These are phyloP conservation scores for Augiades crinisus DNA, from an alignment of 2,888 invertebrate genomes.

Conservation along the genomic window DNA sequence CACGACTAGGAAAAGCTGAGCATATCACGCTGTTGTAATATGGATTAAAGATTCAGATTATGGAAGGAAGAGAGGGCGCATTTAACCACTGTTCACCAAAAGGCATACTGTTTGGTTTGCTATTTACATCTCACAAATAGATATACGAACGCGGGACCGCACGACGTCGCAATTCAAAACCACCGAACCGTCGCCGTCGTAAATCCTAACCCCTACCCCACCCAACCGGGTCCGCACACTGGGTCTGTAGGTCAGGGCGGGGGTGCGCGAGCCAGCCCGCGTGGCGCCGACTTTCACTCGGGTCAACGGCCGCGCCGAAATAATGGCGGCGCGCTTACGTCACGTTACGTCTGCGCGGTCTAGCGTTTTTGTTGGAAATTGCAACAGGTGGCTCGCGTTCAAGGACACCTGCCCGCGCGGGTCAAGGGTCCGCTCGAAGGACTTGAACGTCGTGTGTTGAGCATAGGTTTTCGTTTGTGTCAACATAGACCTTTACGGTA, in stretches of 20 bases:
- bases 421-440: slow-evolving; percentile 10
- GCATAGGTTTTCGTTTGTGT: too few relatives aligned
- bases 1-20: too few relatives aligned
- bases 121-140: too few relatives aligned
- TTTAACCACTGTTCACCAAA: too few relatives aligned
- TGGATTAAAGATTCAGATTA: too few relatives aligned
- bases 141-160: too few relatives aligned
- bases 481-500: too few relatives aligned
- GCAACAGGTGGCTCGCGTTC: slow-evolving; percentile 19
- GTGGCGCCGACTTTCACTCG: slow-evolving; percentile 74
- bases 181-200: too few relatives aligned
- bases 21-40: too few relatives aligned
- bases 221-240: neutral
- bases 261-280: slow-evolving; percentile 50
- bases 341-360: slow-evolving; percentile 23
- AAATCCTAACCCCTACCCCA: too few relatives aligned
- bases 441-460: neutral
- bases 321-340: slow-evolving; percentile 39
- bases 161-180: neutral
- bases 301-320: slow-evolving; percentile 65
- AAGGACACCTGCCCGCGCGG: slow-evolving; percentile 21
- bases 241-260: slow-evolving; percentile 29
- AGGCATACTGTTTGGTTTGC: too few relatives aligned
- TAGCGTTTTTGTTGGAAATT: slow-evolving; percentile 17
- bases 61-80: too few relatives aligned